Conservation (phyloP, 2,797 vertebrate genomes). For the Percopsis omiscomaycus region DNA sequence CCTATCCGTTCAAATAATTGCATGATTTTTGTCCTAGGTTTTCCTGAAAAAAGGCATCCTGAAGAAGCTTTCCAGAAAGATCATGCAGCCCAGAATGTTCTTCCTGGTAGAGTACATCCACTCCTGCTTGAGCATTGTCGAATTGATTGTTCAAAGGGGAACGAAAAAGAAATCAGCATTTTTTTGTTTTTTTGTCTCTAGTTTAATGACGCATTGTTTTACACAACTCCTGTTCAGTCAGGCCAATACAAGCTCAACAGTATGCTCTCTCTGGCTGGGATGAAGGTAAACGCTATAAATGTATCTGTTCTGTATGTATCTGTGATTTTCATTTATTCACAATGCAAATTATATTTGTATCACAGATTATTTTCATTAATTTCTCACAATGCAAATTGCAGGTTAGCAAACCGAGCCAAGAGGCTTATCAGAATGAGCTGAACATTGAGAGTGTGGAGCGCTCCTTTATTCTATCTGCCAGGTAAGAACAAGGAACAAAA, state of each 20-base stretch:
- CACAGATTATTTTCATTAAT: not conserved
- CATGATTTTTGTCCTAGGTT: constrained; percentile 72
- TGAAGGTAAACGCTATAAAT: constrained; percentile 83
- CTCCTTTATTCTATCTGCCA: constrained; percentile 95
- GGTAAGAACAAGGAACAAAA: constrained; percentile 69
- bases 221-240: constrained; percentile 88
- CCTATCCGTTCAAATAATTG: not conserved
- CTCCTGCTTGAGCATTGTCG: not conserved
- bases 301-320: not conserved
- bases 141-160: not conserved
- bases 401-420: constrained; percentile 94
- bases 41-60: constrained; percentile 94
- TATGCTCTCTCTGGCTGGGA: constrained; percentile 89
- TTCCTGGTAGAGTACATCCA: constrained; percentile 84
- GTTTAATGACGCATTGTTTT: constrained; percentile 94
- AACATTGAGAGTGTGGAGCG: constrained; percentile 96
- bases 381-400: constrained; percentile 59
- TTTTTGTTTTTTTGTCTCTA: constrained; percentile 61
- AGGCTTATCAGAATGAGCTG: constrained; percentile 93
- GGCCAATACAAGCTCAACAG: constrained; percentile 94
- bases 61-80: constrained; percentile 94
- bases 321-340: not conserved
- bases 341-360: not conserved
- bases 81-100: constrained; percentile 97
- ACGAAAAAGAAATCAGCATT: not conserved